Conservation (phyloP, 2,113 vertebrate genomes). For the Perca flavescens region DNA sequence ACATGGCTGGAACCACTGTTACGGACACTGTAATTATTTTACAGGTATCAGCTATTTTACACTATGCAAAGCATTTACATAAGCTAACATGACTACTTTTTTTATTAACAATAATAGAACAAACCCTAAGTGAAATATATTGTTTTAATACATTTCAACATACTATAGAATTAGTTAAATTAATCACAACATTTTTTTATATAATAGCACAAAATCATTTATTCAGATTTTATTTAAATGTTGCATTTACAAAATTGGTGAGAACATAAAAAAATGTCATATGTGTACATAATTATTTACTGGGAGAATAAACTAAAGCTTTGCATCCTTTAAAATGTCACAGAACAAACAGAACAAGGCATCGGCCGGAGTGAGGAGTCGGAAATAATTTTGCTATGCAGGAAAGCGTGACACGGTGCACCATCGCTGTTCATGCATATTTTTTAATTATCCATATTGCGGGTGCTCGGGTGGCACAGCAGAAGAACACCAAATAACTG, state of each 20-base stretch:
- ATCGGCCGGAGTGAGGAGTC: background rate
- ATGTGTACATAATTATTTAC: background rate
- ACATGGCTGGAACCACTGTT: conserved; percentile 12
- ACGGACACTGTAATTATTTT: conserved; percentile 3
- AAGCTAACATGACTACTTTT: background rate
- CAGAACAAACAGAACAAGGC: background rate
- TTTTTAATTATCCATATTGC: conserved; percentile 27
- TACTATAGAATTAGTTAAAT: background rate
- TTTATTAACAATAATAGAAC: background rate
- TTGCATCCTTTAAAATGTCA: background rate
- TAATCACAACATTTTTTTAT: background rate
- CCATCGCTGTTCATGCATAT: conserved; percentile 7
- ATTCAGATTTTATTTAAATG: background rate
- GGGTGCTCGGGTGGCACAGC: background rate
- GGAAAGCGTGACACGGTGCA: conserved; percentile 8
- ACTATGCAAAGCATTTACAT: background rate
- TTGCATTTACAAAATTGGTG: background rate
- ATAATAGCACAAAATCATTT: background rate
- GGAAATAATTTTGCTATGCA: background rate
- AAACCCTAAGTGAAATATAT: background rate
- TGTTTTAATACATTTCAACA: background rate
- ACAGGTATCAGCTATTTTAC: background rate
- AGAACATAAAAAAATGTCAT: background rate
- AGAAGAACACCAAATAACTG: conserved; percentile 4
- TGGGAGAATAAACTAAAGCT: background rate